phyloP scores from a whole-genome alignment of 1,140 invertebrate genomes.

The Aradophagus sp. region DNA sequence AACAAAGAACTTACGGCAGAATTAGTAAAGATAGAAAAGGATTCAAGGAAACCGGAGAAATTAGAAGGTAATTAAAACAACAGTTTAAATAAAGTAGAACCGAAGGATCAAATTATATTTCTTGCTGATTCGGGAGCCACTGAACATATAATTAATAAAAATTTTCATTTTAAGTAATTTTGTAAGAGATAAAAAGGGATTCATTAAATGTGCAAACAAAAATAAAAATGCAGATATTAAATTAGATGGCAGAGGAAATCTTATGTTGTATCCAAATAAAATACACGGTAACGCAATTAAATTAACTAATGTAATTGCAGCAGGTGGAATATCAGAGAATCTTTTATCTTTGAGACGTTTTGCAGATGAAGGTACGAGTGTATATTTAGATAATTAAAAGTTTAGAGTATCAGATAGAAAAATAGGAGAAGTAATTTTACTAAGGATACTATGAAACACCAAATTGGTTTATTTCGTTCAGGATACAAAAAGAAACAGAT shows the following conservation, averaged over 20 bases:
- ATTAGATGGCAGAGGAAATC: conserved; percentile 25
- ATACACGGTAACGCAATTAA: background rate
- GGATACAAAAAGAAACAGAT: conserved; percentile 4
- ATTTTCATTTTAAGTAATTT: conserved; percentile 43
- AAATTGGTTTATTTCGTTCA: conserved; percentile 13
- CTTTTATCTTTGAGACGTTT: conserved; percentile 41
- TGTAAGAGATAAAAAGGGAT: conserved; percentile 14
- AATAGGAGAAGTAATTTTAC: conserved; percentile 23
- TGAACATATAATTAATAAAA: conserved; percentile 45
- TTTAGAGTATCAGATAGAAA: conserved; percentile 19
- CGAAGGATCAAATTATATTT: no score
- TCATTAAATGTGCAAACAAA: conserved; percentile 36
- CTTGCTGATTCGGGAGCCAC: conserved; percentile 7
- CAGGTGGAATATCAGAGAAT: conserved; percentile 35
- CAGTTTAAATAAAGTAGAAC: no score
- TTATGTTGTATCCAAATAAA: conserved; percentile 11
- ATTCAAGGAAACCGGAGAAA: no score
- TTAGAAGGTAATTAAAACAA: no score
- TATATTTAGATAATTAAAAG: conserved; percentile 15
- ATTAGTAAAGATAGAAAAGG: no score
- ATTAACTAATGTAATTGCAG: conserved; percentile 27
- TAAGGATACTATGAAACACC: conserved; percentile 20
- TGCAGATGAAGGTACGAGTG: conserved; percentile 20
- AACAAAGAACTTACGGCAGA: no score
- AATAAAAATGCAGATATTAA: conserved; percentile 18